These are phyloP conservation scores for Dysmachus trigonus DNA, from an alignment of 2,888 invertebrate genomes.

Conservation along the genomic window DNA sequence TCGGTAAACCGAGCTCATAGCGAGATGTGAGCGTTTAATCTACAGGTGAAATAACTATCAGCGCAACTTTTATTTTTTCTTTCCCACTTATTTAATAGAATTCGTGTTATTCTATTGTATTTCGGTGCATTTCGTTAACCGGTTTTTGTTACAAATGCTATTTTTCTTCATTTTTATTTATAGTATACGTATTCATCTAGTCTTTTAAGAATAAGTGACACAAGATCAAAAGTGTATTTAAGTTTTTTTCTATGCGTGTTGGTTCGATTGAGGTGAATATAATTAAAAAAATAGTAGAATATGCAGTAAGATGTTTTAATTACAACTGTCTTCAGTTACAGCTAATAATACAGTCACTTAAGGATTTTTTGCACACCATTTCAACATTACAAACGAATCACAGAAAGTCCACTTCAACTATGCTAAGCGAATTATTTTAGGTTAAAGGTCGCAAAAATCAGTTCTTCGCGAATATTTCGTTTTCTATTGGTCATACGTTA, in stretches of 20 bases:
- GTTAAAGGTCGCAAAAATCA: too few relatives aligned
- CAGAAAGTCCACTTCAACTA: too few relatives aligned
- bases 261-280: not conserved
- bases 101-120: not conserved
- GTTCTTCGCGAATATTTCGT: too few relatives aligned
- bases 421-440: too few relatives aligned
- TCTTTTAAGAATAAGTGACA: constrained; percentile 14
- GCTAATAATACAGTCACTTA: not conserved
- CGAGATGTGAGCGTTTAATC: not conserved
- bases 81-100: not conserved
- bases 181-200: constrained; percentile 1
- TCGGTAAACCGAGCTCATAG: constrained; percentile 51
- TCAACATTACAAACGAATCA: too few relatives aligned
- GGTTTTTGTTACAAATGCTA: constrained; percentile 7
- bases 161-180: not conserved
- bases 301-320: not conserved
- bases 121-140: not conserved
- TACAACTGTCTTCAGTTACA: not conserved
- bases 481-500: too few relatives aligned
- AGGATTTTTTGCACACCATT: not conserved
- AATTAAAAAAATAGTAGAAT: not conserved
- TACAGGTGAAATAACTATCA: not conserved
- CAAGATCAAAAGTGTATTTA: not conserved
- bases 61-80: not conserved
- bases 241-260: not conserved